Evolutionary conservation across 2,888 invertebrate species (phyloP).

Genomic region (Merodon equestris): DNA sequence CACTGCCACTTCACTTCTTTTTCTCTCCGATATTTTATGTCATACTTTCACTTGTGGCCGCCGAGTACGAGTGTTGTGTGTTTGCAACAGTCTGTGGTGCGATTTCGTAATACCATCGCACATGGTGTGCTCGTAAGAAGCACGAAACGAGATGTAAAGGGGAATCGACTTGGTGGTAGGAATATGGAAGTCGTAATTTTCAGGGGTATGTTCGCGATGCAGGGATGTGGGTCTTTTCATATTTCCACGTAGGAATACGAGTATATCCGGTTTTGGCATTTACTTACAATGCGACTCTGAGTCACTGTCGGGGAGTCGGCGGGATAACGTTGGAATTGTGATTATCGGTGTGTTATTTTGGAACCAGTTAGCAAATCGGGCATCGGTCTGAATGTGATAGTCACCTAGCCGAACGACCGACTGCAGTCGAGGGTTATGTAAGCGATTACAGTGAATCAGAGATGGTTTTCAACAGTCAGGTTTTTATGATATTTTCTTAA

Average conservation of each 20-base stretch:
- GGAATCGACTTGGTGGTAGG: not conserved
- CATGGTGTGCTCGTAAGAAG: not conserved
- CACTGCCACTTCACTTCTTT: slow-evolving; percentile 40
- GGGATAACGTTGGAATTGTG: slow-evolving; percentile 20
- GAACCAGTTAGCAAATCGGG: slow-evolving; percentile 61
- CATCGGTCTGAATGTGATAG: slow-evolving; percentile 46
- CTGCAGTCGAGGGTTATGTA: slow-evolving; percentile 64
- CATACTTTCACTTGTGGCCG: slow-evolving; percentile 64
- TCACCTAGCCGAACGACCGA: slow-evolving; percentile 18
- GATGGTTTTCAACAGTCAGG: slow-evolving; percentile 42
- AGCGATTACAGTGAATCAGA: slow-evolving; percentile 49
- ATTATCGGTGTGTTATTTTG: slow-evolving; percentile 11
- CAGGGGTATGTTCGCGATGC: slow-evolving; percentile 53
- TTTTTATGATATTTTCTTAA: slow-evolving; percentile 24
- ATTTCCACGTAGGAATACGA: no score
- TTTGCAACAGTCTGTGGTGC: slow-evolving; percentile 39
- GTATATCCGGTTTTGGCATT: slow-evolving; percentile 49
- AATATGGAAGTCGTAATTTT: slow-evolving; percentile 37
- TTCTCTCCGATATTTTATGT: slow-evolving; percentile 55
- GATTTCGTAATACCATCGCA: slow-evolving; percentile 51
- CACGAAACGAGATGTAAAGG: slow-evolving; percentile 7
- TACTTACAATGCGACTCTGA: slow-evolving; percentile 26
- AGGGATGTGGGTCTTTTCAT: slow-evolving; percentile 41
- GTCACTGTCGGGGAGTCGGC: not conserved
- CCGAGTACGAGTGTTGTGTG: slow-evolving; percentile 33